Evolutionary conservation across 2,113 vertebrate species (phyloP).

Genomic region (Corydoras maculifer): DNA sequence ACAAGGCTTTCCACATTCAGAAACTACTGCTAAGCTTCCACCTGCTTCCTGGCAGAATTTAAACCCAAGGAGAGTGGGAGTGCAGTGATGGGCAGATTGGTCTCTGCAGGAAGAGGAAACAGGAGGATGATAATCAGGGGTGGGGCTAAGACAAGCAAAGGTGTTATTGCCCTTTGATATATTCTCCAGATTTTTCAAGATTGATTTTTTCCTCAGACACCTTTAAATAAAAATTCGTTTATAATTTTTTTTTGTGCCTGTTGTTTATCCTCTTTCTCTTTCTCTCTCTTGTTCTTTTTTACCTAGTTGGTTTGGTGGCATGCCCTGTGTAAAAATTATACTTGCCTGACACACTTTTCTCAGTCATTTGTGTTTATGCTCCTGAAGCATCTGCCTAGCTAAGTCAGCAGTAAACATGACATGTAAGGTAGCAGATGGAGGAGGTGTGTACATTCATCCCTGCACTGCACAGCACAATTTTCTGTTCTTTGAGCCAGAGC

Average conservation of each 20-base stretch:
- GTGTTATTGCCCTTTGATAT: conserved; percentile 17
- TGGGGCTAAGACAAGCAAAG: conserved; percentile 5
- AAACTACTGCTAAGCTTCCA: conserved; percentile 38
- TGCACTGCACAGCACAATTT: conserved; percentile 37
- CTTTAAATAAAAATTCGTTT: too few relatives aligned
- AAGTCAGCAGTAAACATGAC: conserved; percentile 58
- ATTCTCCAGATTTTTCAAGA: too few relatives aligned
- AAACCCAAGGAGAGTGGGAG: conserved; percentile 46
- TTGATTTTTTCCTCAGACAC: too few relatives aligned
- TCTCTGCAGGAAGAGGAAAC: conserved; percentile 50
- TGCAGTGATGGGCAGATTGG: conserved; percentile 61
- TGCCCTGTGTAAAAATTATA: conserved; percentile 38
- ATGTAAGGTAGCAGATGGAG: conserved; percentile 54
- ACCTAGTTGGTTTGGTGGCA: conserved; percentile 19
- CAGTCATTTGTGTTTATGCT: conserved; percentile 32
- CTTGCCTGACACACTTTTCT: conserved; percentile 55
- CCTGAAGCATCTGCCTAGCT: conserved; percentile 51
- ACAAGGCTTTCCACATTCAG: conserved; percentile 23
- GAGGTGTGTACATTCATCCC: conserved; percentile 49
- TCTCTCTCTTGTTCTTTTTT: too few relatives aligned
- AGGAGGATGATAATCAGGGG: not conserved
- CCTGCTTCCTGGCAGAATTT: conserved; percentile 43
- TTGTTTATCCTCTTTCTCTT: not conserved
- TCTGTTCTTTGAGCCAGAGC: conserved; percentile 34
- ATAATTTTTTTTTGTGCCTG: not conserved